A percentile compares a stretch with the other conserved stretches of the same genome.
These are phyloP conservation scores for Poeciliopsis gracilis DNA, from an alignment of 2,797 vertebrate species.

Conservation along the genomic window DNA sequence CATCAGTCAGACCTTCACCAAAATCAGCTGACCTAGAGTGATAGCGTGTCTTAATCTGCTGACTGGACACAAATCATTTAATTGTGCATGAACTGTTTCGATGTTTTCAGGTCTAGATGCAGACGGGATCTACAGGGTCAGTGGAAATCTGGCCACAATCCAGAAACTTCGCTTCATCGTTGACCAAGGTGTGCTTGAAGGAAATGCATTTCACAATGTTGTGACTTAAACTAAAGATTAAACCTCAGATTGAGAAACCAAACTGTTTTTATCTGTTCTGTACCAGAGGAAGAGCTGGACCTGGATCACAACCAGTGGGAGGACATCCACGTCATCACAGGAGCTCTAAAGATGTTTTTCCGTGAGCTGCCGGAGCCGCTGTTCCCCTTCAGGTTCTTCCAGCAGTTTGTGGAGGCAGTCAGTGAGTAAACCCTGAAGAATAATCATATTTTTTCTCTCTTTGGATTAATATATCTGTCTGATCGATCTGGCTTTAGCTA, in stretches of 20 bases:
- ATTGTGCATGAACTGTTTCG: neutral
- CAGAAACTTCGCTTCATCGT: slow-evolving; percentile 84
- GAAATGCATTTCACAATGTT: neutral
- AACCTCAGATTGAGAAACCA: neutral
- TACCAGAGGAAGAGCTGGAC: slow-evolving; percentile 95
- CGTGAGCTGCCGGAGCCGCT: slow-evolving; percentile 95
- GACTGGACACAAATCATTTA: neutral
- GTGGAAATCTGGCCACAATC: slow-evolving; percentile 91
- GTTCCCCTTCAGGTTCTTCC: slow-evolving; percentile 93
- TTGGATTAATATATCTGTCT: neutral
- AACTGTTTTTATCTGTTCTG: neutral
- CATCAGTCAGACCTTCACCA: neutral
- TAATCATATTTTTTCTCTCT: neutral
- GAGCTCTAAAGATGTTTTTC: slow-evolving; percentile 99
- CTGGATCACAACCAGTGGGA: slow-evolving; percentile 98
- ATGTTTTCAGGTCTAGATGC: slow-evolving; percentile 82
- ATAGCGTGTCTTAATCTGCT: neutral
- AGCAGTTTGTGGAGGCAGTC: slow-evolving; percentile 90
- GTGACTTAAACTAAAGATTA: neutral
- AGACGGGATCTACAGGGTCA: slow-evolving; percentile 92
- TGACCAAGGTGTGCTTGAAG: slow-evolving; percentile 48
- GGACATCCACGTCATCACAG: slow-evolving; percentile 97
- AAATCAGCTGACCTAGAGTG: neutral
- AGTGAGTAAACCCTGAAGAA: slow-evolving; percentile 84
- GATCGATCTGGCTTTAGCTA: neutral